Evolutionary conservation across 2,113 vertebrate species (phyloP), one percentile per base, ranked within the genome.

Genomic region (Osmerus mordax): DNA sequence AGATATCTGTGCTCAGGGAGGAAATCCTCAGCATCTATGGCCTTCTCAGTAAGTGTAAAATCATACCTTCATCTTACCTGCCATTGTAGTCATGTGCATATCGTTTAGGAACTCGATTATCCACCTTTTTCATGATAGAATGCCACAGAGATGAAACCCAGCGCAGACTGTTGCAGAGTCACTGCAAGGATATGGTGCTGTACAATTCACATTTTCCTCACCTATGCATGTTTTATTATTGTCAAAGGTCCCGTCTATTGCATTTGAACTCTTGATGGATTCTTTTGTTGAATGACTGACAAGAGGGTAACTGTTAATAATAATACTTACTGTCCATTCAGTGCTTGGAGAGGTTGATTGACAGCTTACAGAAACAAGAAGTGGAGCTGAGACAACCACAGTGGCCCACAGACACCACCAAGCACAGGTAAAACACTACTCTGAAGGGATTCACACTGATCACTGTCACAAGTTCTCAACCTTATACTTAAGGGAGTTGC

Each of bases 1-100:
- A 67, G 56, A 58, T 74, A 5, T 55, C 36, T 28, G 32, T 47
- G 36, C 19, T 74, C 3, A 67, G 65, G 36, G 55, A 58, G 64
- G 65, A 74, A 58, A 25, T 74, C 56, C 55, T 67, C 23, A 14
- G 61, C 55, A 53, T 74, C 29, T 55, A 74, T 14, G 5, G 55
- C 55, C 32, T 67, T 23, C 65, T 74, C 52, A 67, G 72, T 56
- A 74, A 68, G 72, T 61, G 61, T 64, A 13, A 41, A 41, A 41
- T 25, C 11, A 28, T 53, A 28, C 25, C 15, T 55, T 16, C 29
- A 4, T 64, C 23, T 51, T 7, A 32, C 18, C 12, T 4, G 29
- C 16, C 66, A 55, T 55, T 12, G 8, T 66, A 8, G 15, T 21
- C 1, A 4, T 66, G 2, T 21, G n/a, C 52, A 15, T 14, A 14